Conservation (phyloP, 2,888 invertebrate species). For the Arge pagana region DNA sequence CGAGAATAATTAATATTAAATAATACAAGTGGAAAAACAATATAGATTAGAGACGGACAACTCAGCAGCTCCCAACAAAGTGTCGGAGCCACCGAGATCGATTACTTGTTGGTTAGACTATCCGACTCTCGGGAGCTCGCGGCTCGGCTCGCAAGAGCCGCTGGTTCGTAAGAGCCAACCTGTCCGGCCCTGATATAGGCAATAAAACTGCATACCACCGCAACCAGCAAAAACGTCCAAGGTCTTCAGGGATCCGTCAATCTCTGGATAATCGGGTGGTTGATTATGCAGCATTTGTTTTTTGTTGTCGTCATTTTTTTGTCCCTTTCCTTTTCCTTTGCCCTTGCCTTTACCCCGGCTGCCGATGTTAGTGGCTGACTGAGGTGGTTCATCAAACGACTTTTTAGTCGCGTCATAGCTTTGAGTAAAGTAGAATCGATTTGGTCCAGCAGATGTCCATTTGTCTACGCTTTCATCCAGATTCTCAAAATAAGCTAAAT, state of each 20-base stretch:
- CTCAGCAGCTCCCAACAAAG: too few relatives aligned
- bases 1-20: too few relatives aligned
- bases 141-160: too few relatives aligned
- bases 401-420: conserved; percentile 66
- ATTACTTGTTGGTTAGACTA: too few relatives aligned
- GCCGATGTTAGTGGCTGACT: conserved; percentile 65
- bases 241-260: conserved; percentile 64
- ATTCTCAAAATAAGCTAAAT: conserved; percentile 69
- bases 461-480: conserved; percentile 60
- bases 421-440: conserved; percentile 75
- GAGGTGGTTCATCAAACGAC: conserved; percentile 67
- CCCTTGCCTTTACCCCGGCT: conserved; percentile 67
- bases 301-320: conserved; percentile 47
- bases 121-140: too few relatives aligned
- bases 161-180: neutral
- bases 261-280: conserved; percentile 49
- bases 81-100: too few relatives aligned
- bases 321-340: conserved; percentile 71
- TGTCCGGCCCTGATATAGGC: neutral
- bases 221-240: conserved; percentile 87
- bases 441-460: conserved; percentile 69
- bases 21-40: too few relatives aligned
- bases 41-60: too few relatives aligned
- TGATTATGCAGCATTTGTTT: conserved; percentile 41
- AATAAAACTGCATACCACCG: conserved; percentile 64